Evolutionary conservation across 2,888 invertebrate species (phyloP).

Genomic region (Luperina nickerlii): DNA sequence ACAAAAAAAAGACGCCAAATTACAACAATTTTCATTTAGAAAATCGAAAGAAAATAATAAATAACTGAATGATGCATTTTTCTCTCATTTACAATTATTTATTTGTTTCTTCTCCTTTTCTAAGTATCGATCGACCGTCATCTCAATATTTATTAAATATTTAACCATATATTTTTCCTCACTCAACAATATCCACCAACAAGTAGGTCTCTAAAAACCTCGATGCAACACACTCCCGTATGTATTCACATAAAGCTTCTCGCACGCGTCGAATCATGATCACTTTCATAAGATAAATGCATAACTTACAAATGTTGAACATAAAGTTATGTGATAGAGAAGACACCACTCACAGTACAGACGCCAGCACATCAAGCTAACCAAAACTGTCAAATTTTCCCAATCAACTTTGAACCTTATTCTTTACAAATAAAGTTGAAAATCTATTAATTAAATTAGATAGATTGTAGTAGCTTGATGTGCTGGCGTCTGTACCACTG

Average conservation of each 20-base stretch:
- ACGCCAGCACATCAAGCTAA: no score
- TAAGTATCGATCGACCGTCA: neutral
- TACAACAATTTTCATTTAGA: neutral
- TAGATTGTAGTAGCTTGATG: no score
- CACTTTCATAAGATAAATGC: constrained; percentile 72
- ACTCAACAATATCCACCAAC: constrained; percentile 48
- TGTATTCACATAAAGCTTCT: constrained; percentile 57
- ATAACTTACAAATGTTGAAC: constrained; percentile 64
- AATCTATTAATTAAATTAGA: no score
- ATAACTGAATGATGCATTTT: neutral
- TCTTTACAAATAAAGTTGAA: no score
- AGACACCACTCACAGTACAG: neutral
- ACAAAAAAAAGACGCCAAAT: neutral
- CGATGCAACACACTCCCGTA: constrained; percentile 51
- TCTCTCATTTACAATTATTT: neutral
- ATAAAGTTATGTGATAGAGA: constrained; percentile 7
- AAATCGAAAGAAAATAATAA: neutral
- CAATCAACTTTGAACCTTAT: no score
- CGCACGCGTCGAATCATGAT: constrained; percentile 66
- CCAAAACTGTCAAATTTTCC: no score
- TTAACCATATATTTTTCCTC: neutral
- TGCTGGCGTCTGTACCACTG: neutral
- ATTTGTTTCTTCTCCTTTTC: neutral
- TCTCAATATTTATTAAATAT: neutral
- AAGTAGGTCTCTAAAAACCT: constrained; percentile 35